A percentile compares a stretch with the other conserved stretches of the same genome.
Conservation (phyloP, 2,797 vertebrate species). For the Cygnus olor region DNA sequence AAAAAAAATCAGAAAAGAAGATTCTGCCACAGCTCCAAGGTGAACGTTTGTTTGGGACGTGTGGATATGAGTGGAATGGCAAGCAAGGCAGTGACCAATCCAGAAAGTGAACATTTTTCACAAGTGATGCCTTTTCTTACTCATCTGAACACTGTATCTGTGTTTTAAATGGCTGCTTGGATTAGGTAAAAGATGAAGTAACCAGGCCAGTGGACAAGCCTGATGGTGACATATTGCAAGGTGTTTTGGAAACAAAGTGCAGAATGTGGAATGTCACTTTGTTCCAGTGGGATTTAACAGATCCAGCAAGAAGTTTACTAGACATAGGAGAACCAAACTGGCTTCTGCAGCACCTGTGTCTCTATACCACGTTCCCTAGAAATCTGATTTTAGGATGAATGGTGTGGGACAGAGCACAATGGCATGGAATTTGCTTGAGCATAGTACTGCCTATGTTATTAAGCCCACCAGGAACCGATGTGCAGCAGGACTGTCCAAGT, state of each 20-base stretch:
- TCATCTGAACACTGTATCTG: rapidly evolving
- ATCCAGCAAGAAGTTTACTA: not conserved
- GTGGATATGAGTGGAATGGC: no score
- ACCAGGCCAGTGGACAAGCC: not conserved
- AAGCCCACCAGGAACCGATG: rapidly evolving
- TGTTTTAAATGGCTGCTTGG: rapidly evolving
- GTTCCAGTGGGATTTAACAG: not conserved
- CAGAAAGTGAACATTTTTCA: not conserved
- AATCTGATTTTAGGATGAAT: not conserved
- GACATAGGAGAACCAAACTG: not conserved
- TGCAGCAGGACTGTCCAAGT: not conserved
- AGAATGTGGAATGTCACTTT: rapidly evolving
- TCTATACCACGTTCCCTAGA: rapidly evolving
- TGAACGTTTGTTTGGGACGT: not conserved
- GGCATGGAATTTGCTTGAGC: not conserved
- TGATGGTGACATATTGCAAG: not conserved
- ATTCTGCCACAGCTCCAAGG: not conserved
- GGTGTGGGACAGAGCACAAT: rapidly evolving
- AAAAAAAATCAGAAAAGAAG: not conserved
- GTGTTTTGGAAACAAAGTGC: not conserved
- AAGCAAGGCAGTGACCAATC: not conserved
- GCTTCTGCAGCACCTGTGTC: not conserved
- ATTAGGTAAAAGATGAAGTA: no score
- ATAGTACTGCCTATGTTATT: not conserved
- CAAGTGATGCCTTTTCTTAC: not conserved